Conservation (phyloP, 2,888 invertebrate species). For the Listrodromus nycthemerus region DNA sequence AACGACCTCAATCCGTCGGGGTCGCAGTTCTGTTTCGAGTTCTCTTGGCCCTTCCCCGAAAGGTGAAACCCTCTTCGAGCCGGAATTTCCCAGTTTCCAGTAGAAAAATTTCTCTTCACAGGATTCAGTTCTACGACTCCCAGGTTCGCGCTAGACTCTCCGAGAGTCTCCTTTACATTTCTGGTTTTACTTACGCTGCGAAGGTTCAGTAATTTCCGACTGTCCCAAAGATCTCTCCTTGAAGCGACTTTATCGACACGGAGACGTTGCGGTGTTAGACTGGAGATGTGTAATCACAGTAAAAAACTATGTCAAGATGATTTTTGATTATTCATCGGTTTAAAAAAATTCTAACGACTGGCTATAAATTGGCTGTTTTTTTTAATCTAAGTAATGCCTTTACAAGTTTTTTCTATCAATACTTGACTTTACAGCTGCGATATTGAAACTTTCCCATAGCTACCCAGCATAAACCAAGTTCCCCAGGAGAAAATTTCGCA, state of each 20-base stretch:
- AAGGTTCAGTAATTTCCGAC: conserved; percentile 18
- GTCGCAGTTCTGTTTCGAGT: conserved; percentile 17
- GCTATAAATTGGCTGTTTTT: too few relatives aligned
- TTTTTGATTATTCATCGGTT: too few relatives aligned
- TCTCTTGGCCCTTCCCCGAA: neutral
- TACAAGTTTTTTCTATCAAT: too few relatives aligned
- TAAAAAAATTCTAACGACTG: too few relatives aligned
- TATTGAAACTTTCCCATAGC: too few relatives aligned
- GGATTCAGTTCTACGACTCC: conserved; percentile 26
- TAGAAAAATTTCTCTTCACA: conserved; percentile 35
- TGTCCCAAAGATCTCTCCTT: neutral
- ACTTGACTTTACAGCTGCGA: too few relatives aligned
- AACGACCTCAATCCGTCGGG: conserved; percentile 62
- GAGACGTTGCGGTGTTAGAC: neutral
- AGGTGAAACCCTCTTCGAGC: conserved; percentile 32
- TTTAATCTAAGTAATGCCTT: too few relatives aligned
- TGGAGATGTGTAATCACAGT: too few relatives aligned
- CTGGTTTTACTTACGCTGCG: neutral
- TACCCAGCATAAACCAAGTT: too few relatives aligned
- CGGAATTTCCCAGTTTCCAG: neutral
- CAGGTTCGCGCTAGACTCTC: neutral
- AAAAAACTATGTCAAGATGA: too few relatives aligned
- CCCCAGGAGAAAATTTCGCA: conserved; percentile 1
- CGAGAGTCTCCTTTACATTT: neutral
- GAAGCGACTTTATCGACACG: conserved; percentile 9